phyloP scores from a whole-genome alignment of 2,888 invertebrate species.

The Criorhina ranunculi region DNA sequence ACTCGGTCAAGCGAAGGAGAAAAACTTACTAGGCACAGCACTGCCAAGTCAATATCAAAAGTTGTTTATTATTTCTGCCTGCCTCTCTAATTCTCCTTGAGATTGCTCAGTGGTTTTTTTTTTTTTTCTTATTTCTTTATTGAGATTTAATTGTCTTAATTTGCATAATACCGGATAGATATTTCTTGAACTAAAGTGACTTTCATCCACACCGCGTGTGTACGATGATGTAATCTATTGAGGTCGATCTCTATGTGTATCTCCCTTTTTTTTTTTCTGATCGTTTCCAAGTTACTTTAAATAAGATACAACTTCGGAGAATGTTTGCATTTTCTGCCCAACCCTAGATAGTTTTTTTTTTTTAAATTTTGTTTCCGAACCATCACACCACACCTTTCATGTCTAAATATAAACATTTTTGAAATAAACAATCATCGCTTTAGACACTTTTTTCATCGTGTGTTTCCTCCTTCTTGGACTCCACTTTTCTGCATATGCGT shows the following conservation, averaged over 20 bases:
- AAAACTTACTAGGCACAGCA: constrained; percentile 47
- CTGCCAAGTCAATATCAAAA: constrained; percentile 4
- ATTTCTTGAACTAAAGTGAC: constrained; percentile 42
- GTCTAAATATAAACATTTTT: constrained; percentile 56
- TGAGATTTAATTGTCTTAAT: constrained; percentile 69
- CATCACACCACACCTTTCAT: constrained; percentile 68
- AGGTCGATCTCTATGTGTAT: constrained; percentile 41
- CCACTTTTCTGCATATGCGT: constrained; percentile 39
- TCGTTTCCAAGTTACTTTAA: constrained; percentile 49
- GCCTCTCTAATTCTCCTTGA: constrained; percentile 50
- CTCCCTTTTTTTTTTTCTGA: constrained; percentile 6
- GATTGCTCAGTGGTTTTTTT: constrained; percentile 46
- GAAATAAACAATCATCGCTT: constrained; percentile 52
- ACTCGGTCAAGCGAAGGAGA: constrained; percentile 38
- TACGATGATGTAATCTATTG: constrained; percentile 64
- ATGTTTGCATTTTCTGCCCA: constrained; percentile 70
- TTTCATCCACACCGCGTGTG: constrained; percentile 54
- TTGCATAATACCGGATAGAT: constrained; percentile 69
- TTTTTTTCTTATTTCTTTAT: constrained; percentile 46
- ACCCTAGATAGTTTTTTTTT: constrained; percentile 57
- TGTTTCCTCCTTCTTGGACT: constrained; percentile 1
- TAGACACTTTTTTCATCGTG: constrained; percentile 9
- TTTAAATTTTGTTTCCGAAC: constrained; percentile 24
- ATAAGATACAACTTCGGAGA: constrained; percentile 54
- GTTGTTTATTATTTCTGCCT: constrained; percentile 41